These are phyloP conservation scores for Ochropacha duplaris DNA, from an alignment of 2,888 invertebrate species.

Conservation along the genomic window DNA sequence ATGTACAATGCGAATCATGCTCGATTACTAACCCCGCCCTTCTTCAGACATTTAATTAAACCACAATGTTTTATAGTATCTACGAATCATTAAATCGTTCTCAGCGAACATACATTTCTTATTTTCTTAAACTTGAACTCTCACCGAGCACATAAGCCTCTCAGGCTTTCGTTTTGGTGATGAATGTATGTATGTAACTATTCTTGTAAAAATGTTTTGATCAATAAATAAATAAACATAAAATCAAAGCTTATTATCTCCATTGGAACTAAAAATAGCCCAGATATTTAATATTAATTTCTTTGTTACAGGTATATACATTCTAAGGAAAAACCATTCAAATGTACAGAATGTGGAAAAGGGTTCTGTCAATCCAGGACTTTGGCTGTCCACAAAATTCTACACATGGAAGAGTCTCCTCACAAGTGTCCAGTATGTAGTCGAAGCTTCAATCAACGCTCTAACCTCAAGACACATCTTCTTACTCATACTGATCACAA, in stretches of 20 bases:
- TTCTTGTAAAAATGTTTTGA: too few species aligned
- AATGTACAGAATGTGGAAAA: constrained; percentile 97
- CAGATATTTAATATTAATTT: constrained; percentile 45
- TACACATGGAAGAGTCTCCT: constrained; percentile 96
- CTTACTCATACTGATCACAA: constrained; percentile 95
- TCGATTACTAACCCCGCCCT: constrained; percentile 60
- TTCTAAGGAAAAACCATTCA: constrained; percentile 98
- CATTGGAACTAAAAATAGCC: constrained; percentile 33
- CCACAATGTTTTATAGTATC: constrained; percentile 62
- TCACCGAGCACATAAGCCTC: too few species aligned
- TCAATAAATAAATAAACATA: too few species aligned
- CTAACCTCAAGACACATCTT: constrained; percentile 94
- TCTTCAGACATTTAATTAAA: constrained; percentile 72
- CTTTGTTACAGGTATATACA: constrained; percentile 94
- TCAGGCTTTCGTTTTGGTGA: too few species aligned
- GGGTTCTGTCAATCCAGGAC: constrained; percentile 98
- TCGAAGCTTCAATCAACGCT: constrained; percentile 94
- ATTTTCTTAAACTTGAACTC: too few species aligned
- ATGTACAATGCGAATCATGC: constrained; percentile 55
- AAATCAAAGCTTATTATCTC: constrained; percentile 13
- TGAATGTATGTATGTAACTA: too few species aligned
- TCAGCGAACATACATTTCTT: constrained; percentile 29
- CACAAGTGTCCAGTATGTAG: constrained; percentile 96
- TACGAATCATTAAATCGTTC: constrained; percentile 55
- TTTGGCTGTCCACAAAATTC: constrained; percentile 95